phyloP scores from a whole-genome alignment of 2,888 invertebrate genomes.

The Meganola albula region DNA sequence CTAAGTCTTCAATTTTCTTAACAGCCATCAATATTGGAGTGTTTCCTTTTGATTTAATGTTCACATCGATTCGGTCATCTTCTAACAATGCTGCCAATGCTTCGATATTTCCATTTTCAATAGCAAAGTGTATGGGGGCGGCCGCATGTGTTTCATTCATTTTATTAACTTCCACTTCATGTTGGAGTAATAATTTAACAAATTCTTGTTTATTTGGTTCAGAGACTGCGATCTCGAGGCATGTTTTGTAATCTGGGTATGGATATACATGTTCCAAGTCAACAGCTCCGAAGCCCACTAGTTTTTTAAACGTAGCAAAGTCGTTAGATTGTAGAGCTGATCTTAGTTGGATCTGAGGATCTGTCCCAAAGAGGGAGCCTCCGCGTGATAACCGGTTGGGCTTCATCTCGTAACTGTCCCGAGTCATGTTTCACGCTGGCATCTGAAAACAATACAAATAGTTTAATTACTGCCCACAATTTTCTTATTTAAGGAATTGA shows the following conservation, averaged over 20 bases:
- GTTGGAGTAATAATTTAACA: constrained; percentile 74
- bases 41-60: constrained; percentile 70
- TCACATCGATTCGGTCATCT: constrained; percentile 66
- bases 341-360: constrained; percentile 69
- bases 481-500: constrained; percentile 51
- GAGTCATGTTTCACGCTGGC: constrained; percentile 64
- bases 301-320: constrained; percentile 66
- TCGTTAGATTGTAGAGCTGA: constrained; percentile 74
- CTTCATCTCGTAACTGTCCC: constrained; percentile 71
- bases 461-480: constrained; percentile 36
- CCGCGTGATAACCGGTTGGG: constrained; percentile 56
- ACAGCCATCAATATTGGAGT: constrained; percentile 73
- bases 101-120: constrained; percentile 70
- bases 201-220: constrained; percentile 72
- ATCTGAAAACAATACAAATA: constrained; percentile 57
- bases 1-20: constrained; percentile 68
- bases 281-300: constrained; percentile 64
- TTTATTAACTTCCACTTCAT: constrained; percentile 79
- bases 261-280: constrained; percentile 76
- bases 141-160: constrained; percentile 75
- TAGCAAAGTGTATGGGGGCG: constrained; percentile 82
- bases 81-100: constrained; percentile 67
- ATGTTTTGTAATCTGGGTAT: constrained; percentile 78
- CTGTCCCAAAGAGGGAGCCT: constrained; percentile 63
- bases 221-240: constrained; percentile 77